Evolutionary conservation across 2,888 invertebrate genomes (phyloP).

Genomic region (Epistrophe eligans): DNA sequence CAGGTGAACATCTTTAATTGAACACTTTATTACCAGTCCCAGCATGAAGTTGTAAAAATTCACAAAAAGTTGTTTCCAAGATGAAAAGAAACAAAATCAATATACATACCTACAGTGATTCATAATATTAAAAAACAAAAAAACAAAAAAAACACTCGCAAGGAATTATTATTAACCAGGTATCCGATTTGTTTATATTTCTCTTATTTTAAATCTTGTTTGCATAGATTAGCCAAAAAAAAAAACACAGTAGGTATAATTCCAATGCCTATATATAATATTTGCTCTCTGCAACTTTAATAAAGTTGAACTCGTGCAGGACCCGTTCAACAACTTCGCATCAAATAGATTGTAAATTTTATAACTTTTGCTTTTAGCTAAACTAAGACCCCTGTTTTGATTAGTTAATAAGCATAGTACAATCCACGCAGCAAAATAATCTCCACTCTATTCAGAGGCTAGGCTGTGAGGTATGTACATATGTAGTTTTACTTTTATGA

Average conservation of each 20-base stretch:
- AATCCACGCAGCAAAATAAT: slow-evolving; percentile 1
- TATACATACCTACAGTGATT: slow-evolving; percentile 30
- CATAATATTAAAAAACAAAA: slow-evolving; percentile 2
- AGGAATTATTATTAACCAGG: slow-evolving; percentile 19
- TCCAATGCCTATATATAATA: background rate
- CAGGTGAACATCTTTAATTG: slow-evolving; percentile 48
- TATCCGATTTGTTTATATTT: slow-evolving; percentile 6
- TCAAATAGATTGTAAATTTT: background rate
- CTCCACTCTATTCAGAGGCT: background rate
- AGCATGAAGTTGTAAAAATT: slow-evolving; percentile 32
- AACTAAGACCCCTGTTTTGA: slow-evolving; percentile 9
- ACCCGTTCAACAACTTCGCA: slow-evolving; percentile 36
- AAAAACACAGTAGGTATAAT: background rate
- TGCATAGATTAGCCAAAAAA: slow-evolving; percentile 48
- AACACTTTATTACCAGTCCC: slow-evolving; percentile 23
- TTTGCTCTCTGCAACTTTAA: background rate
- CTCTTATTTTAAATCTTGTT: slow-evolving; percentile 7
- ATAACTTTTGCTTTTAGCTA: slow-evolving; percentile 63
- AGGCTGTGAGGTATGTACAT: background rate
- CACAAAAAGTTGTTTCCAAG: slow-evolving; percentile 14
- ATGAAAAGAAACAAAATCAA: slow-evolving; percentile 11
- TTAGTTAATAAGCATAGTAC: slow-evolving; percentile 24
- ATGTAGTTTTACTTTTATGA: slow-evolving; percentile 11
- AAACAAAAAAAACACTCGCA: background rate
- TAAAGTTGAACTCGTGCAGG: slow-evolving; percentile 41